A percentile compares a stretch with the other conserved stretches of the same genome.
Evolutionary conservation across 2,888 invertebrate genomes (phyloP).

Genomic region (Cybosia mesomella): DNA sequence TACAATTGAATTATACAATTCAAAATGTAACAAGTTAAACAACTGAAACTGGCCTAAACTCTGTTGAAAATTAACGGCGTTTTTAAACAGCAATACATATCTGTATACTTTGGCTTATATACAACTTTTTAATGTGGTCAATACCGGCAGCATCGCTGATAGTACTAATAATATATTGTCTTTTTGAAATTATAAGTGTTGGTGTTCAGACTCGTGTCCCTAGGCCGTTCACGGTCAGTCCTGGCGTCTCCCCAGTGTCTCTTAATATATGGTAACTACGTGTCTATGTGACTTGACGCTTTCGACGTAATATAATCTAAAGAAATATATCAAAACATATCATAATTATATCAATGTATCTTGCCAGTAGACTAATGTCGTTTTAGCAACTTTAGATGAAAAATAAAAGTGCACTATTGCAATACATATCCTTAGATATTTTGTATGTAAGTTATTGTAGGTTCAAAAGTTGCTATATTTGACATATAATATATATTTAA

Average conservation of each 20-base stretch:
- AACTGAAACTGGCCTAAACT: constrained; percentile 45
- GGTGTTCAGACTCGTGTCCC: constrained; percentile 53
- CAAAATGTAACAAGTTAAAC: not conserved
- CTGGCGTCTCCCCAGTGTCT: constrained; percentile 13
- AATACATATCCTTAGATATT: constrained; percentile 23
- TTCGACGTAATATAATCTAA: constrained; percentile 43
- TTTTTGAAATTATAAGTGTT: constrained; percentile 55
- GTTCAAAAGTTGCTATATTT: constrained; percentile 46
- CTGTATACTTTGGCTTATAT: constrained; percentile 19
- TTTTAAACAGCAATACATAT: not conserved
- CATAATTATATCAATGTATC: constrained; percentile 21
- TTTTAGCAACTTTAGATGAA: constrained; percentile 39
- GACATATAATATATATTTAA: constrained; percentile 22
- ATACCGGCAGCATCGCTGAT: constrained; percentile 18
- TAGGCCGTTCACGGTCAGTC: not conserved
- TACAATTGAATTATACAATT: not conserved
- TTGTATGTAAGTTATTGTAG: constrained; percentile 27
- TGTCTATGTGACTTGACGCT: constrained; percentile 46
- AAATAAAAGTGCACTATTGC: not conserved
- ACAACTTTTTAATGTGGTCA: constrained; percentile 37
- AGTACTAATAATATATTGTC: constrained; percentile 26
- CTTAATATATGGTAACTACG: constrained; percentile 17
- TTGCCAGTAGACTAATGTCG: constrained; percentile 35
- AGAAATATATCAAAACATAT: constrained; percentile 25
- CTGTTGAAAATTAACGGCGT: constrained; percentile 16